Conservation (phyloP, 1,140 invertebrate genomes). For the Octopus bimaculoides region DNA sequence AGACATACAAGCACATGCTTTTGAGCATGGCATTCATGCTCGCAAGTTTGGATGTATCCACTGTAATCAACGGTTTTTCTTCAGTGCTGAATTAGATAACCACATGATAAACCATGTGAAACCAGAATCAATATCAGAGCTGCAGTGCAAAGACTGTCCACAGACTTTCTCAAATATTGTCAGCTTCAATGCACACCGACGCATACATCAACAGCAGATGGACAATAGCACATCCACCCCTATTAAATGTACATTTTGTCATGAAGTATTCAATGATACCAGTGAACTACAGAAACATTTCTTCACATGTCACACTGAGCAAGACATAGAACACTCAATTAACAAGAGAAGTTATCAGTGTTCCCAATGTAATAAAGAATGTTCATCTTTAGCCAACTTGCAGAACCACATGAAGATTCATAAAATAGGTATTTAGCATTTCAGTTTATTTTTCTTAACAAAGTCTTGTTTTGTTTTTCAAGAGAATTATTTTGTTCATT, state of each 20-base stretch:
- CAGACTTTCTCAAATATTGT: slow-evolving; percentile 37
- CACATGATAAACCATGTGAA: slow-evolving; percentile 66
- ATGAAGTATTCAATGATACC: slow-evolving; percentile 36
- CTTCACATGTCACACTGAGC: slow-evolving; percentile 40
- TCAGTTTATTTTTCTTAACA: not conserved
- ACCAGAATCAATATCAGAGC: slow-evolving; percentile 13
- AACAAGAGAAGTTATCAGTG: slow-evolving; percentile 41
- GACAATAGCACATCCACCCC: not conserved
- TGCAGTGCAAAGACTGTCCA: slow-evolving; percentile 45
- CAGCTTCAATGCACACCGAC: slow-evolving; percentile 41
- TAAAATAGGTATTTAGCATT: slow-evolving; percentile 38
- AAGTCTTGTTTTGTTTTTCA: not conserved
- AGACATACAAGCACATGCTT: slow-evolving; percentile 77
- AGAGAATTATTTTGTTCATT: not conserved
- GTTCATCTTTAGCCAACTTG: slow-evolving; percentile 48
- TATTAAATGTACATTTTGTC: slow-evolving; percentile 49
- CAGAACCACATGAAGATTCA: slow-evolving; percentile 55
- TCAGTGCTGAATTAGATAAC: slow-evolving; percentile 85
- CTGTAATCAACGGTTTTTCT: slow-evolving; percentile 86
- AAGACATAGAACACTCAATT: slow-evolving; percentile 23
- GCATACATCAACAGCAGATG: slow-evolving; percentile 32
- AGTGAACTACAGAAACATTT: slow-evolving; percentile 50
- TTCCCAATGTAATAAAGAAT: slow-evolving; percentile 52
- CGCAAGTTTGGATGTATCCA: slow-evolving; percentile 80
- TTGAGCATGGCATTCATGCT: slow-evolving; percentile 75